Percentiles rank a stretch among this genome's conserved stretches.
Evolutionary conservation across 2,113 vertebrate species (phyloP).

Genomic region (Callopanchax toddi): DNA sequence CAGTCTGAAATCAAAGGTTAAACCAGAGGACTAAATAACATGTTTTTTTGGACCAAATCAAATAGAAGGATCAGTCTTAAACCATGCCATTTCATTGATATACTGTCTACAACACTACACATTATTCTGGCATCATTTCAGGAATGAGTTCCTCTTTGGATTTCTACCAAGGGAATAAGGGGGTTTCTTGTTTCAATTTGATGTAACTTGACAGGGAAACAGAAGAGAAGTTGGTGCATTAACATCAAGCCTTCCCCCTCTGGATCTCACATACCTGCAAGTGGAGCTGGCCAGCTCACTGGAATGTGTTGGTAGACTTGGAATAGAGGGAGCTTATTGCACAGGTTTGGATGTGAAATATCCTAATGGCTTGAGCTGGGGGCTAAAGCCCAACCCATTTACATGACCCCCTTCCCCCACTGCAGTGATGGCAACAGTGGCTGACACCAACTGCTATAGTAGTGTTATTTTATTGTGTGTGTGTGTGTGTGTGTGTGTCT

Average conservation of each 20-base stretch:
- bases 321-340: slow-evolving; percentile 40
- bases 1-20: slow-evolving; percentile 37
- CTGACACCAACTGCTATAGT: slow-evolving; percentile 57
- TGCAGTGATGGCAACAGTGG: slow-evolving; percentile 57
- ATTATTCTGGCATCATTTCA: not conserved
- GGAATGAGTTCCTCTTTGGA: not conserved
- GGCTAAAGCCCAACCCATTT: slow-evolving; percentile 64
- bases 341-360: slow-evolving; percentile 60
- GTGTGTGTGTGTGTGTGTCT: slow-evolving; percentile 7
- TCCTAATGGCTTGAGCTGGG: slow-evolving; percentile 49
- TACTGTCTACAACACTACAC: not conserved
- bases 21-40: slow-evolving; percentile 18
- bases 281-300: slow-evolving; percentile 20
- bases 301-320: slow-evolving; percentile 41
- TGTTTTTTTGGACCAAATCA: slow-evolving; percentile 8
- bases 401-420: slow-evolving; percentile 60
- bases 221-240: slow-evolving; percentile 31
- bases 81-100: not conserved
- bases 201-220: slow-evolving; percentile 22
- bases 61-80: slow-evolving; percentile 1
- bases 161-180: slow-evolving; percentile 9
- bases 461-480: slow-evolving; percentile 24
- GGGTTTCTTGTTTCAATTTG: slow-evolving; percentile 19
- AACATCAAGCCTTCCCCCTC: slow-evolving; percentile 21
- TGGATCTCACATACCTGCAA: slow-evolving; percentile 60